Conservation (phyloP, 2,888 invertebrate genomes). For the Trachelus stipa region DNA sequence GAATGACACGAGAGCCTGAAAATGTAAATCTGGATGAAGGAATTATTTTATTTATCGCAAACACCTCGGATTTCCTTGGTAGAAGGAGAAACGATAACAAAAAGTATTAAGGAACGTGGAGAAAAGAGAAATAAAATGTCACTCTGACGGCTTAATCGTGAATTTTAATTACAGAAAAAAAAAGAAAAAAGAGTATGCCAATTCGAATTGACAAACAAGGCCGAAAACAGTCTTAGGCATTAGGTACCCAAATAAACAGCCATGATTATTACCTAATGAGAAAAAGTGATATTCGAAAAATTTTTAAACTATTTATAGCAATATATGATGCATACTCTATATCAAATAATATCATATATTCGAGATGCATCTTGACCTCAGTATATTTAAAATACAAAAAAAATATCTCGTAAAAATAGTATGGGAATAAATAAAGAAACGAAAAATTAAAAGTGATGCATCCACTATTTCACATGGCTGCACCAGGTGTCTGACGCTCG, state of each 20-base stretch:
- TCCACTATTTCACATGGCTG: not conserved
- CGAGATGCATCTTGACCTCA: too few species aligned
- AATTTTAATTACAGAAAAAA: not conserved
- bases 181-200: not conserved
- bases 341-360: too few species aligned
- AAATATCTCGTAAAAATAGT: not conserved
- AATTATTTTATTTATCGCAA: not conserved
- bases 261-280: too few species aligned
- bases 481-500: not conserved
- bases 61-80: not conserved
- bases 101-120: not conserved
- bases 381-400: too few species aligned
- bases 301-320: too few species aligned
- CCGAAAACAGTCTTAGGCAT: too few species aligned
- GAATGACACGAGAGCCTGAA: not conserved
- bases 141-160: not conserved
- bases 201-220: too few species aligned
- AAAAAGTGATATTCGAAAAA: too few species aligned
- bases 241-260: too few species aligned
- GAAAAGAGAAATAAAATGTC: not conserved
- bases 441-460: not conserved
- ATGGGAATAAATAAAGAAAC: not conserved
- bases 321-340: too few species aligned
- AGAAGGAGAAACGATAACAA: not conserved
- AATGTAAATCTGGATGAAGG: not conserved